Conservation (phyloP, 2,113 vertebrate genomes). For the Potamarius usumacintae region DNA sequence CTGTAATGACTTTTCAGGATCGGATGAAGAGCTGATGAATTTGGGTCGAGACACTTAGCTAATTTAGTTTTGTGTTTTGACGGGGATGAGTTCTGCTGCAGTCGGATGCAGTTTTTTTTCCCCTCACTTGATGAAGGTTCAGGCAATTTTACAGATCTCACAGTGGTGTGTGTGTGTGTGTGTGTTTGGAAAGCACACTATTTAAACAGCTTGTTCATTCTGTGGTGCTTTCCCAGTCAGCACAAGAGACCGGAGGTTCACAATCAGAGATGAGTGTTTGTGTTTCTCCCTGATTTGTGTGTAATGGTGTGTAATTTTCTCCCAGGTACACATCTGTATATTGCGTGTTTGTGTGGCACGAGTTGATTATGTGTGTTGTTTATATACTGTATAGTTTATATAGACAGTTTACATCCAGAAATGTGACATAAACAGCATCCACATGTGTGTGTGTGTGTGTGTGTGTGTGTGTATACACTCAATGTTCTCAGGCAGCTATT, state of each 20-base stretch:
- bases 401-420: not conserved
- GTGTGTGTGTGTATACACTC: not conserved
- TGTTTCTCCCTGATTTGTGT: constrained; percentile 25
- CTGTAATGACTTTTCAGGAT: not conserved
- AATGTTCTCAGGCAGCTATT: constrained; percentile 19
- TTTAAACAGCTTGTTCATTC: constrained; percentile 19
- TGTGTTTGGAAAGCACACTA: constrained; percentile 10
- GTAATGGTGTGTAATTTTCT: not conserved
- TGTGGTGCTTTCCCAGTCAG: constrained; percentile 8
- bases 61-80: not conserved
- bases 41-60: not conserved
- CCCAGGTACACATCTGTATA: not conserved
- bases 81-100: not conserved
- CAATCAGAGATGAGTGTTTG: constrained; percentile 24
- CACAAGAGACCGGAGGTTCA: constrained; percentile 23
- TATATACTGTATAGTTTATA: not conserved
- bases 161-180: constrained; percentile 19
- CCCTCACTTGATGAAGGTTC: not conserved
- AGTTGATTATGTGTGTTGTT: constrained; percentile 22
- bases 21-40: not conserved
- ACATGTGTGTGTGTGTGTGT: constrained; percentile 6
- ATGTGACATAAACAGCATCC: not conserved
- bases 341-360: not conserved
- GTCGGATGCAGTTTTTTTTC: not conserved
- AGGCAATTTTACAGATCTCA: not conserved